Conservation (phyloP, 2,113 vertebrate genomes). For the Hippotragus niger region DNA sequence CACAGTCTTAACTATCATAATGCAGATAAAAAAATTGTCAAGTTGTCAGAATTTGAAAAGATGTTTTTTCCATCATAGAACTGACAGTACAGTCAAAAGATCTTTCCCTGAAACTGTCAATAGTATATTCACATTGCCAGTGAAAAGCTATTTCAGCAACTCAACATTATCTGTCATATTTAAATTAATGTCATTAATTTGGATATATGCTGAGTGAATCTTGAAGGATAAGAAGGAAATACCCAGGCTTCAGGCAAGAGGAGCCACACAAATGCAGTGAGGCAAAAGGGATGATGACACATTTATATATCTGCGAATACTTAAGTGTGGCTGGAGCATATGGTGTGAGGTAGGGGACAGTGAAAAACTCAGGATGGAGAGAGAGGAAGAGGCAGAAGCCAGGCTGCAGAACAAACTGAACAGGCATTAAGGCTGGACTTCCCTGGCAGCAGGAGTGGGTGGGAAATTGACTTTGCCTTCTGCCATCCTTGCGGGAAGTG, state of each 20-base stretch:
- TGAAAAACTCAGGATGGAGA: neutral
- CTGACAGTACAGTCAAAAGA: neutral
- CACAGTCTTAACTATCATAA: neutral
- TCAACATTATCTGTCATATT: neutral
- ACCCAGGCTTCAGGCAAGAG: neutral
- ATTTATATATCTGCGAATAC: rapidly evolving
- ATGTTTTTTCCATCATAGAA: neutral
- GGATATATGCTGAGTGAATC: neutral
- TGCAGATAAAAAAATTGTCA: neutral
- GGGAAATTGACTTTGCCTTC: neutral
- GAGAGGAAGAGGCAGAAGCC: too few relatives aligned
- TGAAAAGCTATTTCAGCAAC: neutral
- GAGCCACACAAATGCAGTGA: neutral
- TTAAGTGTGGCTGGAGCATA: too few relatives aligned
- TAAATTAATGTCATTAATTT: neutral
- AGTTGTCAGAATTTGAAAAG: neutral
- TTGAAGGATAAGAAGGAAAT: neutral
- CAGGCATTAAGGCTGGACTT: neutral
- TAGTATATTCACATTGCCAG: neutral
- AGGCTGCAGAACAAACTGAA: neutral
- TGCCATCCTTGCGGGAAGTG: neutral
- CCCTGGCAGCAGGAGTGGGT: neutral
- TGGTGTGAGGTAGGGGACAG: neutral
- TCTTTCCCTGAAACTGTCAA: neutral
- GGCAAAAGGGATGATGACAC: neutral